Conservation (phyloP, 2,113 vertebrate species). For the Myxocyprinus asiaticus region DNA sequence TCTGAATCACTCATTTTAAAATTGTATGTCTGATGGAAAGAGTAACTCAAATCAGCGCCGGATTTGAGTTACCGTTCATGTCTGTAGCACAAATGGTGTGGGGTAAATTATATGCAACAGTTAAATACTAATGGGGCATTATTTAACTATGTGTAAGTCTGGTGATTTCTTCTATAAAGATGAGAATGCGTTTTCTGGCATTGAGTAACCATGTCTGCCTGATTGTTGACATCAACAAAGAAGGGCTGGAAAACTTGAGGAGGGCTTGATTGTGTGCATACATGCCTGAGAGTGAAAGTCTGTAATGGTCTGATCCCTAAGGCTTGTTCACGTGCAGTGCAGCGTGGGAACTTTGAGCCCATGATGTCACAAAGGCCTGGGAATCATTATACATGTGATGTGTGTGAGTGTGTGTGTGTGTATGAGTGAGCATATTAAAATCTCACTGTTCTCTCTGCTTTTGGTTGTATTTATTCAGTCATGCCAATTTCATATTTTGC, state of each 20-base stretch:
- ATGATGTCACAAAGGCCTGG: constrained; percentile 69
- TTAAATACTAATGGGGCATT: no score
- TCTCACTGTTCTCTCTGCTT: background rate
- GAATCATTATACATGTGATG: constrained; percentile 53
- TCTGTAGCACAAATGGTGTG: no score
- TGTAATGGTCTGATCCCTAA: constrained; percentile 51
- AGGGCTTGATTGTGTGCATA: constrained; percentile 30
- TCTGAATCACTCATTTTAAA: no score
- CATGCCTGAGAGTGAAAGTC: constrained; percentile 36
- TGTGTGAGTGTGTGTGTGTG: background rate
- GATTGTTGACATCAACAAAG: constrained; percentile 15
- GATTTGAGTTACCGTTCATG: no score
- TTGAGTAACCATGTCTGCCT: background rate
- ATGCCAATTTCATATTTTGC: background rate
- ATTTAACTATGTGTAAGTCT: no score
- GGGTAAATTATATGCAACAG: no score
- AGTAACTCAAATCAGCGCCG: no score
- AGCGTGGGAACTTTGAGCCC: constrained; percentile 72
- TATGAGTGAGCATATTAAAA: no score
- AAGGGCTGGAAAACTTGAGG: constrained; percentile 24
- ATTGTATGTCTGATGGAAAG: no score
- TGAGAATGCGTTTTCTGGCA: constrained; percentile 32
- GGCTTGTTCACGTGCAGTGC: constrained; percentile 64
- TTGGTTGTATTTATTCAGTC: background rate
- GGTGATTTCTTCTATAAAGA: background rate